phyloP scores from a whole-genome alignment of 2,797 vertebrate genomes.

The Rhinoraja longicauda region DNA sequence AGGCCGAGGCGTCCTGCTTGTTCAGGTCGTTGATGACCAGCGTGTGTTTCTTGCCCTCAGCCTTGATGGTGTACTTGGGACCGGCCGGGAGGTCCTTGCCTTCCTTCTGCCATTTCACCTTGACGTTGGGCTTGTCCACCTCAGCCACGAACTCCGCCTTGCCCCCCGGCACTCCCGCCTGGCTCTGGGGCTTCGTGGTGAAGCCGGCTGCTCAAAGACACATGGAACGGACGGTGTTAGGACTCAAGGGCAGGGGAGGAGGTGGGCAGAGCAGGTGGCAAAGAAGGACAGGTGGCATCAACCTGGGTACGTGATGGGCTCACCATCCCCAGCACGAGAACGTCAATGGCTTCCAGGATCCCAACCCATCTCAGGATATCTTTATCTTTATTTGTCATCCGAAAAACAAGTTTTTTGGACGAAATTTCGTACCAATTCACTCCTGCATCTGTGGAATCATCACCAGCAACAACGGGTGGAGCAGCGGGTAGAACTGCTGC shows the following conservation, averaged over 20 bases:
- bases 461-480: no score
- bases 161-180: neutral
- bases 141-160: constrained; percentile 33
- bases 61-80: constrained; percentile 4
- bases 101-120: constrained; percentile 33
- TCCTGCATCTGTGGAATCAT: no score
- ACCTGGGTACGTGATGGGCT: no score
- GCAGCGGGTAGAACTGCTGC: no score
- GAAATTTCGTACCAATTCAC: no score
- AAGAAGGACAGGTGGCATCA: no score
- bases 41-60: constrained; percentile 17
- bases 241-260: no score
- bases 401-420: no score
- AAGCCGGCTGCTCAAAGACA: neutral
- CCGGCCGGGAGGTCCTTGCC: constrained; percentile 25
- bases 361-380: no score
- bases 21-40: neutral
- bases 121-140: neutral
- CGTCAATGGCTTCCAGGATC: no score
- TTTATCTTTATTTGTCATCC: no score
- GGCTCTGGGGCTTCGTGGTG: constrained; percentile 8
- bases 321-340: no score
- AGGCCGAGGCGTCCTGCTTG: neutral
- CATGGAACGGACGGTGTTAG: neutral
- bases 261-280: neutral